Base-by-base conservation (phyloP, 2,797 vertebrate species). In the Fistularia tabacaria region DNA sequence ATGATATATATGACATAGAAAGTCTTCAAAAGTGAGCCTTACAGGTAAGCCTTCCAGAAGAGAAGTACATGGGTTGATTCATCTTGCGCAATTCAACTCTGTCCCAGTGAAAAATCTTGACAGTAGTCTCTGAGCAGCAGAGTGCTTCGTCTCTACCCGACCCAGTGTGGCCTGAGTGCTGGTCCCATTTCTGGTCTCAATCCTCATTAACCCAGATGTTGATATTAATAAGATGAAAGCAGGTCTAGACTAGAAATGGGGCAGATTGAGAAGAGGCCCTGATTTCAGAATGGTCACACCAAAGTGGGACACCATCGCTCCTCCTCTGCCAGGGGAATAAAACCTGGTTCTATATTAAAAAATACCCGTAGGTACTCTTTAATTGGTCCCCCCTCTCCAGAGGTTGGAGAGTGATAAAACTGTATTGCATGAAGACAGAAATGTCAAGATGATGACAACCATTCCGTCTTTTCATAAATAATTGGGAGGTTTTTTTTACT, bases 161-260 rank as follows among this genome's bases (percentile, higher is more conserved):
- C 68, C 73, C 65, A 61, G 76, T 55, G 69, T 72, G 81, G 75
- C 69, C 72, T 46, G 39, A 70, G 69, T 58, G 60, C 70, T 76
- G 81, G 69, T 89, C 84, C 75, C 76, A 85, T 83, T 89, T 87
- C 80, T 78, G 67, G 85, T 85, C 88, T 90, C 88, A 48, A 69
- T 88, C 73, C 88, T 90, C 87, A 92, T 92, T 92, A 92, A 91
- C 91, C 91, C 88, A 92, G 81, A 91, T 90, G 81, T 85, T 66
- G 87, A 83, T 90, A 90, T 91, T 90, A 90, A 91, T 92, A 91
- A 84, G 75, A 88, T 79, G 77, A 88, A 91, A 87, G 80, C 78
- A 74, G 89, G 85, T 84, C 87, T 89, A 86, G 84, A 87, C 80
- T 77, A 49, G 80, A 91, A 91, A 69, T 82, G 71, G 88, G 82